A percentile compares a stretch with the other conserved stretches of the same genome.
Evolutionary conservation across 30 jellyfish, hydroid and myxozoan species (phyloP).

Genomic region (Rhopilema esculentum): DNA sequence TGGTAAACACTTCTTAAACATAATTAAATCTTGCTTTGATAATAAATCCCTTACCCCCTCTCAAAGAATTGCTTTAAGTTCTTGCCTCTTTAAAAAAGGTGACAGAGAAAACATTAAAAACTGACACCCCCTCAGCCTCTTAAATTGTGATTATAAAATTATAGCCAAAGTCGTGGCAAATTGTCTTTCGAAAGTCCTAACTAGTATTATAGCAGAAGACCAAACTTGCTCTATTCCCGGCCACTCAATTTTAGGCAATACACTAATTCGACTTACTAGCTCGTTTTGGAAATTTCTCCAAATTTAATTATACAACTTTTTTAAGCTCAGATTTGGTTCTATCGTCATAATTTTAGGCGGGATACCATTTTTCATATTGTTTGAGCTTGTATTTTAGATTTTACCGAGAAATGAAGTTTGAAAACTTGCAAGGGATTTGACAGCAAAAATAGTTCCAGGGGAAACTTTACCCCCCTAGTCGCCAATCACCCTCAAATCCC

Average conservation of each 20-base stretch:
- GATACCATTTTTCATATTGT: too few relatives aligned
- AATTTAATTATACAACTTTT: too few relatives aligned
- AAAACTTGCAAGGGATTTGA: too few relatives aligned
- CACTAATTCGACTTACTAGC: too few relatives aligned
- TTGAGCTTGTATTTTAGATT: too few relatives aligned
- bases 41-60: neutral
- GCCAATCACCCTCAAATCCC: too few relatives aligned
- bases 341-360: too few relatives aligned
- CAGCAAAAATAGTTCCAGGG: too few relatives aligned
- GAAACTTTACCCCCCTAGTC: too few relatives aligned
- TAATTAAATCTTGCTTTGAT: slow-evolving; percentile 3
- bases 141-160: slow-evolving; percentile 33
- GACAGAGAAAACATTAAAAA: slow-evolving; percentile 25
- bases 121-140: slow-evolving; percentile 63
- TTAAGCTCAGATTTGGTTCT: too few relatives aligned
- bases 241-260: slow-evolving; percentile 21
- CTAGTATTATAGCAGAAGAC: slow-evolving; percentile 20
- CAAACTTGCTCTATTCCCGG: slow-evolving; percentile 49
- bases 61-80: neutral
- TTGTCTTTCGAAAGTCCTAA: slow-evolving; percentile 24
- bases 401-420: too few relatives aligned
- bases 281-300: too few relatives aligned
- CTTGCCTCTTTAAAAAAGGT: slow-evolving; percentile 26
- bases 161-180: slow-evolving; percentile 42
- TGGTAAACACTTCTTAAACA: neutral